Percentiles rank a stretch among this genome's conserved stretches.
These are phyloP conservation scores for Dorcus parallelipipedus DNA, from an alignment of 2,888 invertebrate genomes.

Conservation along the genomic window DNA sequence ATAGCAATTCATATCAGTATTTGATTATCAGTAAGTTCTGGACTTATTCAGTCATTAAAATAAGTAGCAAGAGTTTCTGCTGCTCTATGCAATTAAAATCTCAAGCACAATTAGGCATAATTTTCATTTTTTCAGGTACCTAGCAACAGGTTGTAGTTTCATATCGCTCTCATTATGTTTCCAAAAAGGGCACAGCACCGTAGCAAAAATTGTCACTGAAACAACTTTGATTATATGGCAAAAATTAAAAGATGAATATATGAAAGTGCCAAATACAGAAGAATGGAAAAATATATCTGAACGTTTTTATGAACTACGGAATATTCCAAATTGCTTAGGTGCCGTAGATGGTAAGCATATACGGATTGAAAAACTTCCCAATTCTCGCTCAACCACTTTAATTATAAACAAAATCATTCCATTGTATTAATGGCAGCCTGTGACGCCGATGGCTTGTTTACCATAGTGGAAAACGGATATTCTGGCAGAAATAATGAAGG, in stretches of 20 bases:
- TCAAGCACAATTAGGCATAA: no score
- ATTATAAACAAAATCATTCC: conserved; percentile 34
- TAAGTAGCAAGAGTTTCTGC: no score
- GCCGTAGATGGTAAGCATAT: conserved; percentile 21
- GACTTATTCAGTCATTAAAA: no score
- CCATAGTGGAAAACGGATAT: conserved; percentile 33
- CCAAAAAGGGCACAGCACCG: conserved; percentile 3
- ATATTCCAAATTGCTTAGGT: conserved; percentile 11
- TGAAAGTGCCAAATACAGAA: conserved; percentile 18
- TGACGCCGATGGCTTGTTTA: conserved; percentile 36
- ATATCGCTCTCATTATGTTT: neutral
- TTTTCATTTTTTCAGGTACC: conserved; percentile 1
- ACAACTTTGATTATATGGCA: neutral
- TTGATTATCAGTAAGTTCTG: no score
- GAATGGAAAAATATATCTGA: conserved; percentile 22
- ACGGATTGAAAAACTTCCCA: conserved; percentile 30
- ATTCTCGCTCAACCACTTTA: conserved; percentile 29
- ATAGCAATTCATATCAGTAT: no score
- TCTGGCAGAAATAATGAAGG: conserved; percentile 37
- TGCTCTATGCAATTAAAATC: no score
- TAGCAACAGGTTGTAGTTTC: conserved; percentile 5
- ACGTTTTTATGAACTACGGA: conserved; percentile 5
- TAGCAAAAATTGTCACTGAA: neutral
- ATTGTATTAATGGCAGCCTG: conserved; percentile 33
- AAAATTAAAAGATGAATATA: neutral